Percentiles rank a stretch among this genome's conserved stretches.
These are phyloP conservation scores for Chiloscyllium plagiosum DNA, from an alignment of 2,113 vertebrate genomes.

Conservation along the genomic window DNA sequence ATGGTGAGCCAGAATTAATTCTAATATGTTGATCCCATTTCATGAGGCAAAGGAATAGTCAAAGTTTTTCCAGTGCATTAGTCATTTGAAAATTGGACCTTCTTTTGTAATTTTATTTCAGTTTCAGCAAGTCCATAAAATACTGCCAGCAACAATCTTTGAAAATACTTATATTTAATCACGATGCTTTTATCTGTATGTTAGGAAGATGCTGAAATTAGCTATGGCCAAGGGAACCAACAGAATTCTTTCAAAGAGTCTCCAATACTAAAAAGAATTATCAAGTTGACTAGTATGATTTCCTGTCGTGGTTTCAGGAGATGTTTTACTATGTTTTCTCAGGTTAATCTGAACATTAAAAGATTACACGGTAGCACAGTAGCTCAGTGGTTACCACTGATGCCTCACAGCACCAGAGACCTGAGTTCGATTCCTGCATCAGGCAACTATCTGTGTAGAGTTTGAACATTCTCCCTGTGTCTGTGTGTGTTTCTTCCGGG, in stretches of 20 bases:
- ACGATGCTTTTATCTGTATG: neutral
- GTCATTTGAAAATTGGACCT: neutral
- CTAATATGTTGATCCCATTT: neutral
- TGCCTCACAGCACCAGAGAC: too few relatives aligned
- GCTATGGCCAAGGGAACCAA: neutral
- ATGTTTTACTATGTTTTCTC: neutral
- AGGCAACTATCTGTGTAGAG: too few relatives aligned
- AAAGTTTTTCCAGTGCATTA: neutral
- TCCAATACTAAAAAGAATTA: neutral
- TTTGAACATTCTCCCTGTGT: too few relatives aligned
- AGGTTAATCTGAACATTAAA: neutral
- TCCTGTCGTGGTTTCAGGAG: neutral
- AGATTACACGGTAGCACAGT: too few relatives aligned
- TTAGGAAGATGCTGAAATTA: neutral
- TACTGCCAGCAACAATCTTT: neutral
- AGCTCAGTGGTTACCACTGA: too few relatives aligned
- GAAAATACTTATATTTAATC: neutral
- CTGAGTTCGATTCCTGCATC: too few relatives aligned
- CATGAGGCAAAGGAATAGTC: neutral
- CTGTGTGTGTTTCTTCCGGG: too few relatives aligned
- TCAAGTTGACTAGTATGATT: neutral
- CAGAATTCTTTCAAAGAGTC: neutral
- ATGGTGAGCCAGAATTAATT: neutral
- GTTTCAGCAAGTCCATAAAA: neutral
- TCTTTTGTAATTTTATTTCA: neutral